Percentiles rank a stretch among this genome's conserved stretches.
phyloP scores from a whole-genome alignment of 2,113 vertebrate species.

The Eubucco bourcierii region DNA sequence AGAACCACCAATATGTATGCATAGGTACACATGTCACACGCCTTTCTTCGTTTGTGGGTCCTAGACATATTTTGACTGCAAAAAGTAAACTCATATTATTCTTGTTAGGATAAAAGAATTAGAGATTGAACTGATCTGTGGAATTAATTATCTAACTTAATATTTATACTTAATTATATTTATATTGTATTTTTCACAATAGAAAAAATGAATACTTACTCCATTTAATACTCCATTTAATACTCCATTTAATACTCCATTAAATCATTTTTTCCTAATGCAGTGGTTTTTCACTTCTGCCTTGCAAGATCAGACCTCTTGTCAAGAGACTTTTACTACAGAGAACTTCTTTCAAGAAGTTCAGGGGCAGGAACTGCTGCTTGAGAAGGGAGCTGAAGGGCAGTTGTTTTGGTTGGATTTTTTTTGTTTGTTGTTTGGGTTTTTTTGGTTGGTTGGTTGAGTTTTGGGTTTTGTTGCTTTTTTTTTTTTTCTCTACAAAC shows the following conservation, averaged over 20 bases:
- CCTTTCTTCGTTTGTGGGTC: background rate
- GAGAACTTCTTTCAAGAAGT: background rate
- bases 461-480: too few relatives aligned
- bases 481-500: background rate
- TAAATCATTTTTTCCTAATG: background rate
- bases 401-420: rapidly evolving
- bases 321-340: background rate
- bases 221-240: too few relatives aligned
- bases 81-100: background rate
- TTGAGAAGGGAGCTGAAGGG: background rate
- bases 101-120: background rate
- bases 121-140: background rate
- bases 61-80: background rate
- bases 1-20: background rate
- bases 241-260: too few relatives aligned
- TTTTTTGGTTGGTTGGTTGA: too few relatives aligned
- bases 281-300: background rate
- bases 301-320: background rate
- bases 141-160: background rate
- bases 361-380: background rate
- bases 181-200: background rate
- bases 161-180: background rate
- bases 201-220: background rate
- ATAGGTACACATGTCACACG: background rate
- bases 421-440: too few relatives aligned